phyloP scores from a whole-genome alignment of 1,140 invertebrate species.

The Glomeris maerens region DNA sequence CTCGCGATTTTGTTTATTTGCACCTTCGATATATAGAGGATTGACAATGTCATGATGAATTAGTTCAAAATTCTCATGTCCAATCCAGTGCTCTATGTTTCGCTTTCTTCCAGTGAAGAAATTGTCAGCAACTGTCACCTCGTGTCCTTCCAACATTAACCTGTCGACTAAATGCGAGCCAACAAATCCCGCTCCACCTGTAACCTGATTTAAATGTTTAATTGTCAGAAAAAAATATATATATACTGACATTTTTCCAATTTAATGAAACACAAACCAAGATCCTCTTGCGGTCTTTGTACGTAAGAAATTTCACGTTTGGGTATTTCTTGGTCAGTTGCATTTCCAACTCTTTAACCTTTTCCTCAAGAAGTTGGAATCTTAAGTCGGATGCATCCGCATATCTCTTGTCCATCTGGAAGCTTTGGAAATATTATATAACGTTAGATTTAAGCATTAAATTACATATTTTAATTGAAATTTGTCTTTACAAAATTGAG shows the following conservation, averaged over 20 bases:
- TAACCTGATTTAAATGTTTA: conserved; percentile 44
- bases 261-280: conserved; percentile 42
- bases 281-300: conserved; percentile 77
- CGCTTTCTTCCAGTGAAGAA: conserved; percentile 89
- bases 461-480: not conserved
- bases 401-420: not conserved
- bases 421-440: not conserved
- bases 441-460: not conserved
- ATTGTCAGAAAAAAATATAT: not conserved
- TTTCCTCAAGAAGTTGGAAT: conserved; percentile 44
- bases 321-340: conserved; percentile 56
- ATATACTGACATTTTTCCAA: not conserved
- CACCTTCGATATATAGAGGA: conserved; percentile 82
- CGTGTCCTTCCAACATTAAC: conserved; percentile 91
- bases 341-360: conserved; percentile 51
- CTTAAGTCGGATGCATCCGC: not conserved
- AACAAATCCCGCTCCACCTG: conserved; percentile 97
- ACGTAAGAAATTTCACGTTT: conserved; percentile 77
- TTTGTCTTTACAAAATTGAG: not conserved
- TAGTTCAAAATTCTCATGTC: conserved; percentile 96
- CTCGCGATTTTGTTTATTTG: not conserved
- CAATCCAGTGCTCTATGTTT: conserved; percentile 98
- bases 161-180: conserved; percentile 93
- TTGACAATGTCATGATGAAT: conserved; percentile 99
- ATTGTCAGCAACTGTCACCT: conserved; percentile 96